These are phyloP conservation scores for Anas capensis DNA, from an alignment of 2,797 vertebrate species.

Conservation along the genomic window DNA sequence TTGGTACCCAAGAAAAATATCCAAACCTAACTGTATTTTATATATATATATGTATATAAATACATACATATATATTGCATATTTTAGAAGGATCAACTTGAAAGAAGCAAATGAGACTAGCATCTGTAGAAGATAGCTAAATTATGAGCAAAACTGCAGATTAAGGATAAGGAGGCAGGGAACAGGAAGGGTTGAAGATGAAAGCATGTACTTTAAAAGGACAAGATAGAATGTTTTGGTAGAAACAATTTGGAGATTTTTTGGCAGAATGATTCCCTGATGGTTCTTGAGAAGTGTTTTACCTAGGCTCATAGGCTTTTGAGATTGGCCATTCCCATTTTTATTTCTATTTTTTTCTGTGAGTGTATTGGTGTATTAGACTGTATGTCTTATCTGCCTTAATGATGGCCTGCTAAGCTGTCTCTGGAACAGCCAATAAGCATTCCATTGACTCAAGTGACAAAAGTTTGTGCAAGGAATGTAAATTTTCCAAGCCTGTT, in stretches of 20 bases:
- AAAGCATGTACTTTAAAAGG: not conserved
- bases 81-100: not conserved
- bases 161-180: not conserved
- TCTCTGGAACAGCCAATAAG: not conserved
- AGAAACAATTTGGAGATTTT: not conserved
- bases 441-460: not conserved
- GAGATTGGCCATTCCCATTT: not conserved
- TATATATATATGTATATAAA: not conserved
- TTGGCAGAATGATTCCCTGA: not conserved
- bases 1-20: not conserved
- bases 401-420: not conserved
- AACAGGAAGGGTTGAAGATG: not conserved
- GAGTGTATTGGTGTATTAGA: no score
- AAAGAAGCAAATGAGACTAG: not conserved
- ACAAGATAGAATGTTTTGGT: not conserved
- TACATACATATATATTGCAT: not conserved
- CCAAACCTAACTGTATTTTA: not conserved
- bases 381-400: not conserved
- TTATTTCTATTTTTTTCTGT: not conserved
- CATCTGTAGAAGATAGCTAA: not conserved
- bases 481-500: not conserved
- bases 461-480: not conserved
- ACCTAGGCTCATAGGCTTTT: not conserved
- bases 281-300: not conserved
- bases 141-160: not conserved